Conservation (phyloP, 2,797 vertebrate genomes). For the Cephalopachus bancanus region DNA sequence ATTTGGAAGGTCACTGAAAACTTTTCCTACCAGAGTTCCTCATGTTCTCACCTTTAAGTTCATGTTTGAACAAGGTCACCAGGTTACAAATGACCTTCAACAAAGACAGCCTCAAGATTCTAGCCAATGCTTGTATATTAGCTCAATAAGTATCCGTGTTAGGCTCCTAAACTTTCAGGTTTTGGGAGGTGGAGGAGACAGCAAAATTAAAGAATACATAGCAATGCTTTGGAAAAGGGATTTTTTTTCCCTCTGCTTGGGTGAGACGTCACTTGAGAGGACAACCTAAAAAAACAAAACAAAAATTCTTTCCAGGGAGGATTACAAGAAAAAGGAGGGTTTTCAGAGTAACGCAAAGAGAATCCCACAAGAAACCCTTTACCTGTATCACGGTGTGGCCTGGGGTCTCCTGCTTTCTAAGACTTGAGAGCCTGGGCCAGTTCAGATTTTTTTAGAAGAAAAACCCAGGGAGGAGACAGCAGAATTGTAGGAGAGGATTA, state of each 20-base stretch:
- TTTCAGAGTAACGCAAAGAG: not conserved
- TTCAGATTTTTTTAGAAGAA: not conserved
- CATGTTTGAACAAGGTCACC: not conserved
- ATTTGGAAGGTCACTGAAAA: not conserved
- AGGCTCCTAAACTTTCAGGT: not conserved
- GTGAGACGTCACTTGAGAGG: not conserved
- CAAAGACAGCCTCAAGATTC: not conserved
- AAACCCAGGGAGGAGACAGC: not conserved
- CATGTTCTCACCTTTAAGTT: not conserved
- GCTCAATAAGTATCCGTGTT: no score
- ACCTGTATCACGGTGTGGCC: not conserved
- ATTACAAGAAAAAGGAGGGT: not conserved
- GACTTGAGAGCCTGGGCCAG: not conserved
- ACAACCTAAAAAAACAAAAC: not conserved
- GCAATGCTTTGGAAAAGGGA: not conserved
- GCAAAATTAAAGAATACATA: not conserved
- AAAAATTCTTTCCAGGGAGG: not conserved
- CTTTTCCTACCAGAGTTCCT: not conserved
- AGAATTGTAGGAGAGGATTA: not conserved
- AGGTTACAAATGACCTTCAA: not conserved
- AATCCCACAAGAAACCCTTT: not conserved
- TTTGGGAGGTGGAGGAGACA: not conserved
- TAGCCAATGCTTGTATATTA: not conserved
- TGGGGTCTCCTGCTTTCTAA: not conserved
- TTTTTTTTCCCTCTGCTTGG: not conserved